Evolutionary conservation across 2,797 vertebrate species (phyloP).

Genomic region (Tiaroga cobitis): DNA sequence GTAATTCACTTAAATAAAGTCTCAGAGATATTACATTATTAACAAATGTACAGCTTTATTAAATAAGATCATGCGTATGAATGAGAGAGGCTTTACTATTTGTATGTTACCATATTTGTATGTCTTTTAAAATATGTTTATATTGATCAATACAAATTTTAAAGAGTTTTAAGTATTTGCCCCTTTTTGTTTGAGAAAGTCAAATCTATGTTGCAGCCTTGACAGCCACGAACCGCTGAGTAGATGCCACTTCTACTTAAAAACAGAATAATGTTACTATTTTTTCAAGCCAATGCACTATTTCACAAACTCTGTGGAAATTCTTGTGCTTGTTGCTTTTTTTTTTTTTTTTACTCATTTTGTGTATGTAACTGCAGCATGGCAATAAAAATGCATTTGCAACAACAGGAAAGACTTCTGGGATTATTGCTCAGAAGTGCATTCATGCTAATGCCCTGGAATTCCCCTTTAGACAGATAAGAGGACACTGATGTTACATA

Average conservation of each 20-base stretch:
- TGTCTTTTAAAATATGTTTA: constrained; percentile 21
- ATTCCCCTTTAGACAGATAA: constrained; percentile 18
- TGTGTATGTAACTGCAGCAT: constrained; percentile 59
- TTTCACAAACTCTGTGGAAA: constrained; percentile 21
- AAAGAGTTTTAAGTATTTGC: background rate
- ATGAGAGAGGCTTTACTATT: background rate
- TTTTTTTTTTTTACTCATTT: constrained; percentile 60
- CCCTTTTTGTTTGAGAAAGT: background rate
- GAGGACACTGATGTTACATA: background rate
- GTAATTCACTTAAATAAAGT: background rate
- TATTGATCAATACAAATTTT: background rate
- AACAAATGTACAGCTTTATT: constrained; percentile 29
- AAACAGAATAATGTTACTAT: constrained; percentile 32
- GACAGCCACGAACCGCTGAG: background rate
- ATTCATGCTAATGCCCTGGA: background rate
- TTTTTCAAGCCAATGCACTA: constrained; percentile 55
- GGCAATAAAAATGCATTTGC: constrained; percentile 62
- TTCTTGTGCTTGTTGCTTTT: constrained; percentile 25
- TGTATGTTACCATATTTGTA: constrained; percentile 36
- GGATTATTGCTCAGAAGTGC: background rate
- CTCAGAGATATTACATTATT: constrained; percentile 19
- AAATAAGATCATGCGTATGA: constrained; percentile 4
- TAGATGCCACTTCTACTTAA: constrained; percentile 42
- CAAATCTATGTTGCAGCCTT: background rate
- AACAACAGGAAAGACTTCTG: background rate